Evolutionary conservation across 2,888 invertebrate species (phyloP), one percentile per base, ranked within the genome.

Genomic region (Mythimna albipuncta): DNA sequence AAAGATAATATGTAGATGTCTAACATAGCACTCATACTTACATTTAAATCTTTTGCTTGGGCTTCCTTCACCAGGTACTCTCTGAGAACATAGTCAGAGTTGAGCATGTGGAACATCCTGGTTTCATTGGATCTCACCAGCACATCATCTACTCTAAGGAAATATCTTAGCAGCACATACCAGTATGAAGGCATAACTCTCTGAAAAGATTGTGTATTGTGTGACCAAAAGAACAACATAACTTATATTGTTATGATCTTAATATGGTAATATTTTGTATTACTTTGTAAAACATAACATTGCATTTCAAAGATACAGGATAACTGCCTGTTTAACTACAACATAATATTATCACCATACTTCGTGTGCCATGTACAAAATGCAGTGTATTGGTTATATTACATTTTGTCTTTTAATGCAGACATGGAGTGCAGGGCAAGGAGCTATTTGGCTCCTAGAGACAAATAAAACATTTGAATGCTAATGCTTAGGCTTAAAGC

Each of bases 171-270:
- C 10, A 99, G 96, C 64, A 99, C 97, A 92, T 99, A 99, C 96
- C 99, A 99, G 82, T 98, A 98, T 57, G 97, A 97, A 0, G 99
- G 99, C 99, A 99, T 99, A 2, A 99, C 99, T 90, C 99, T 97
- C 99, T 99, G 96, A 86, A 91, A 79, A 69, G 16, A 50, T 38
- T 70, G 13, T n/a, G 1, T n/a, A 21, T 26, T 35, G 26, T 54
- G 19, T 32, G n/a, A 21, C 0, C 35, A 47, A 66, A n/a, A 35
- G 6, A 50, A 38, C 26, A 44, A 10, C 13, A 10, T 13, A 54
- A 26, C 10, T 26, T 5, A 54, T 32, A 32, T 32, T 5, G 4
- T 32, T 32, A 32, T 32, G 32, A 32, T 54, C 11, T 19, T 50
- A 7, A 19, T n/a, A n/a, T 7, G 0, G 19, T 50, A 19, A 50